Conservation (phyloP, 2,113 vertebrate species). For the Origma solitaria region DNA sequence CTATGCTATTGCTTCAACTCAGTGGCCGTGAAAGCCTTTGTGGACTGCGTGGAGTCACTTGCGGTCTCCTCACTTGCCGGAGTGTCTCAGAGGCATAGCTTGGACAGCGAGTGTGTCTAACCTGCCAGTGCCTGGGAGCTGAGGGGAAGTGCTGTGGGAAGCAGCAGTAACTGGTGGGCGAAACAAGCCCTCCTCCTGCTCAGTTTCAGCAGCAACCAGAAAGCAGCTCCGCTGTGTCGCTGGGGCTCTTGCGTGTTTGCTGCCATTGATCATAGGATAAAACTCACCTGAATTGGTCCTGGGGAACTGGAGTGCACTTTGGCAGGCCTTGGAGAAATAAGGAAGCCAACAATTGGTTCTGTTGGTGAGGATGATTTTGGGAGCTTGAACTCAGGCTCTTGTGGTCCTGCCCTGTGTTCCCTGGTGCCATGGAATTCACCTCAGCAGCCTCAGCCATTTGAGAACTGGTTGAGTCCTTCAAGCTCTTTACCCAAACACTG, state of each 20-base stretch:
- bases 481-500: not conserved
- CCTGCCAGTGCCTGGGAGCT: not conserved
- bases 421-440: accelerated
- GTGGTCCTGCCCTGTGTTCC: not conserved
- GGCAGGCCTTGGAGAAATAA: not conserved
- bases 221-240: accelerated
- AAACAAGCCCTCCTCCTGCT: not conserved
- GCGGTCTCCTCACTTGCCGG: not conserved
- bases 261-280: not conserved
- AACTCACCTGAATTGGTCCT: not conserved
- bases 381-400: accelerated
- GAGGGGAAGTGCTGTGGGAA: not conserved
- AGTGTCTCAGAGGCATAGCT: not conserved
- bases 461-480: not conserved
- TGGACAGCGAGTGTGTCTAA: not conserved
- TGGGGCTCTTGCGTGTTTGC: accelerated
- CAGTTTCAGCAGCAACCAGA: not conserved
- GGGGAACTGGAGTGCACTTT: not conserved
- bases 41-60: not conserved
- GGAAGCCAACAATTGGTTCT: not conserved
- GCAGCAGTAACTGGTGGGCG: not conserved
- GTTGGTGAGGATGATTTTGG: not conserved
- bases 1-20: not conserved
- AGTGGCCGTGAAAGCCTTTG: not conserved
- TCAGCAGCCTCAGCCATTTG: not conserved